phyloP scores from a whole-genome alignment of 2,888 invertebrate genomes.

The Dioctria linearis region DNA sequence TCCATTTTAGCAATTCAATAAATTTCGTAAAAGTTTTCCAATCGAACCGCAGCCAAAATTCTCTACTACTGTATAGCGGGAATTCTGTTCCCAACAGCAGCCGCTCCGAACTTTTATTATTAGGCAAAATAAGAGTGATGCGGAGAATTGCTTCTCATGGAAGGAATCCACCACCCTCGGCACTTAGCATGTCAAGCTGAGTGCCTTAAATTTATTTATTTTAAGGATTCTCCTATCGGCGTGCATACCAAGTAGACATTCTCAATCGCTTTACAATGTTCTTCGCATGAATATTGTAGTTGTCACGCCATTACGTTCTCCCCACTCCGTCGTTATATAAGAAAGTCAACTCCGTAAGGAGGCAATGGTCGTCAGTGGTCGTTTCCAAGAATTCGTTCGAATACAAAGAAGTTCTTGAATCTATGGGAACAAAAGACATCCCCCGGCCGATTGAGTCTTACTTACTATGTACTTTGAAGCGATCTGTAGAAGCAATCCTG shows the following conservation, averaged over 20 bases:
- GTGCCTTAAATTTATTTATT: slow-evolving; percentile 22
- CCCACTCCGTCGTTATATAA: neutral
- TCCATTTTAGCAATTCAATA: slow-evolving; percentile 13
- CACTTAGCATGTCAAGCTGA: slow-evolving; percentile 16
- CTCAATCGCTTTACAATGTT: slow-evolving; percentile 10
- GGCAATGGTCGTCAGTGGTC: neutral
- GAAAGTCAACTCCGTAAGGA: neutral
- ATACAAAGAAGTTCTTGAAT: neutral
- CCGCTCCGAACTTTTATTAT: slow-evolving; percentile 2
- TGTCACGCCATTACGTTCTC: neutral
- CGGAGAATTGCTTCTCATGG: neutral
- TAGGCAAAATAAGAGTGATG: neutral
- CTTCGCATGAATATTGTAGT: slow-evolving; percentile 8
- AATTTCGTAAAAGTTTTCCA: slow-evolving; percentile 8
- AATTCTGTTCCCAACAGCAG: neutral
- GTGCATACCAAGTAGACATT: slow-evolving; percentile 23
- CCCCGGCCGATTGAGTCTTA: neutral
- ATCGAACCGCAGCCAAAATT: neutral
- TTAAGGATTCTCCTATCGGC: slow-evolving; percentile 1
- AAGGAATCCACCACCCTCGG: neutral
- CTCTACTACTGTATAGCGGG: neutral
- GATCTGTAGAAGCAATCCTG: no score
- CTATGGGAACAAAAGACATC: neutral
- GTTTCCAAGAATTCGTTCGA: neutral
- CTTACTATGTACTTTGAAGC: neutral